Evolutionary conservation across 2,113 vertebrate species (phyloP), one percentile per base, ranked within the genome.

Genomic region (Sisor rabdophorus): DNA sequence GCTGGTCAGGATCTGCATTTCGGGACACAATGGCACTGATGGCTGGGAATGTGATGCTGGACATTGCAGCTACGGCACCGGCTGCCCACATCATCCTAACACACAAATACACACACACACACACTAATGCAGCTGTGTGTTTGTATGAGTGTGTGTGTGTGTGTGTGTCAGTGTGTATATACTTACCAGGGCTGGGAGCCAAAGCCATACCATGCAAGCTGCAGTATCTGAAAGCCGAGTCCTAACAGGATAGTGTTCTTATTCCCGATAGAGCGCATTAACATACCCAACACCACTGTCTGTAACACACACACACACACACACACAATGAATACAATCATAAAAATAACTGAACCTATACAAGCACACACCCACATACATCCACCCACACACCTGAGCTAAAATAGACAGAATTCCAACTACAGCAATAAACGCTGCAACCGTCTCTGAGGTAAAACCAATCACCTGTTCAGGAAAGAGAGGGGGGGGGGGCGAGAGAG

Each of bases 71-170:
- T 56, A 96, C 92, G 0, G 95, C 93, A 76, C 94, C 94, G 10
- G 94, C 94, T 24, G 94, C 95, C 95, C 94, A 97, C 92, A 96
- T 97, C 95, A 96, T 96, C 95, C 95, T 96, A 75, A 75, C 32
- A 84, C 28, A 50, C 52, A 76, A 22, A 71, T 22, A 32, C n/a
- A 75, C 11, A 36, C 40, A 71, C 53, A 28, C 48, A 56, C 58
- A 72, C 68, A 26, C 5, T 15, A 60, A 26, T 17, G 26, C 24
- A 4, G 19, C 28, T n/a, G 11, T 30, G 26, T 13, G n/a, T 60
- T 6, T 20, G 60, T 63, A 32, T 63, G 60, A 20, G 16, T 61
- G 28, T 61, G 28, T 32, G 28, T 28, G 28, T 13, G 15, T 60
- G 58, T 19, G 26, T 17, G 58, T 17, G 26, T n/a, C 1, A 7